A percentile compares a stretch with the other conserved stretches of the same genome.
Evolutionary conservation across 37 sponge, comb jelly and placozoan species (phyloP).

Genomic region (Cliona cf. orientalis): DNA sequence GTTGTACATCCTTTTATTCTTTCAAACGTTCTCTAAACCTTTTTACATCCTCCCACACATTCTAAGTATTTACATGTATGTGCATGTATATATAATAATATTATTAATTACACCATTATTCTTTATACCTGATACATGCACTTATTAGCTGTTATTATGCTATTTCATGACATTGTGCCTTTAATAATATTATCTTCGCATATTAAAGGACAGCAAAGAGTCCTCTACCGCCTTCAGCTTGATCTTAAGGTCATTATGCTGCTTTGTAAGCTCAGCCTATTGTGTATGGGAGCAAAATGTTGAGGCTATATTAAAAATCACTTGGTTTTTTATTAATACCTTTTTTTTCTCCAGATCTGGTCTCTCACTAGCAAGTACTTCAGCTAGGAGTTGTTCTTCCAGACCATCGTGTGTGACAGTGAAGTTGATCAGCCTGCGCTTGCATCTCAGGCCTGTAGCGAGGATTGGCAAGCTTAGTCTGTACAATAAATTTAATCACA

Average conservation of each 20-base stretch:
- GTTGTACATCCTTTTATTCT: no score
- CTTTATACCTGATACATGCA: no score
- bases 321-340: constrained; percentile 19
- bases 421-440: constrained; percentile 98
- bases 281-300: no score
- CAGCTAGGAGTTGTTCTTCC: constrained; percentile 98
- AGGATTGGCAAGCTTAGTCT: constrained; percentile 99
- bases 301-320: neutral
- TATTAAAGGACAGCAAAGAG: constrained; percentile 81
- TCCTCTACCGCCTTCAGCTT: constrained; percentile 97
- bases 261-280: constrained; percentile 88
- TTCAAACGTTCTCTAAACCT: no score
- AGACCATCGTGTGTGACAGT: constrained; percentile 98
- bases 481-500: no score
- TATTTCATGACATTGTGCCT: no score
- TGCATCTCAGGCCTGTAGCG: constrained; percentile 99
- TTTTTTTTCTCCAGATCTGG: constrained; percentile 98
- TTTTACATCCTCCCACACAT: no score
- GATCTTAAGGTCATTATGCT: constrained; percentile 99
- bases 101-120: no score
- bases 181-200: no score
- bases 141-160: no score
- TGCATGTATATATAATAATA: no score
- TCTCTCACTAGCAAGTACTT: constrained; percentile 96
- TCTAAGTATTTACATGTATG: no score